These are phyloP conservation scores for Muschampia plurimacula DNA, from an alignment of 2,888 invertebrate genomes.

Conservation along the genomic window DNA sequence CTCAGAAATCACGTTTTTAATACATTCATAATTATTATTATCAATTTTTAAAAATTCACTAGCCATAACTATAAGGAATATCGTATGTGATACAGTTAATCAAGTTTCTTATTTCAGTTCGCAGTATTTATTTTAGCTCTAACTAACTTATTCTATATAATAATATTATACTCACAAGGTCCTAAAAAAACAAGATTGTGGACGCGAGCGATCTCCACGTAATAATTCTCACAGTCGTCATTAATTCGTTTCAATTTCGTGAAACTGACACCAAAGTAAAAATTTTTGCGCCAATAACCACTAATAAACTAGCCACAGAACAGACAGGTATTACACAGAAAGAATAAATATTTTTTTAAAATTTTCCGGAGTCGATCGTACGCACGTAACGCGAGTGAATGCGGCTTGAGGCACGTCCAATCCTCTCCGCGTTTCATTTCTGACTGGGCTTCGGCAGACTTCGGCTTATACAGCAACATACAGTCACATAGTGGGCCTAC, in stretches of 20 bases:
- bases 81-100: neutral
- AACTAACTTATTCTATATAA: constrained; percentile 25
- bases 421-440: constrained; percentile 3
- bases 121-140: constrained; percentile 19
- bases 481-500: no score
- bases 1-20: no score
- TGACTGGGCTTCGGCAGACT: neutral
- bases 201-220: constrained; percentile 3
- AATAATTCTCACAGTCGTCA: constrained; percentile 34
- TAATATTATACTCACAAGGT: constrained; percentile 31
- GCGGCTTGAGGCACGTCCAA: neutral
- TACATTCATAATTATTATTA: no score
- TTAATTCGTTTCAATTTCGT: constrained; percentile 28
- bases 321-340: neutral
- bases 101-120: neutral
- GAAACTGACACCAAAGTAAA: constrained; percentile 17
- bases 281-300: constrained; percentile 6
- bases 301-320: constrained; percentile 1
- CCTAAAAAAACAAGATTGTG: constrained; percentile 28
- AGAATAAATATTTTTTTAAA: neutral
- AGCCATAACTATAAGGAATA: no score
- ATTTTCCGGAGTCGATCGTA: neutral
- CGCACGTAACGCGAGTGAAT: neutral
- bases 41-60: no score
- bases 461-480: neutral